Evolutionary conservation across 2,888 invertebrate species (phyloP), one percentile per base, ranked within the genome.

Genomic region (Dicycla oo): DNA sequence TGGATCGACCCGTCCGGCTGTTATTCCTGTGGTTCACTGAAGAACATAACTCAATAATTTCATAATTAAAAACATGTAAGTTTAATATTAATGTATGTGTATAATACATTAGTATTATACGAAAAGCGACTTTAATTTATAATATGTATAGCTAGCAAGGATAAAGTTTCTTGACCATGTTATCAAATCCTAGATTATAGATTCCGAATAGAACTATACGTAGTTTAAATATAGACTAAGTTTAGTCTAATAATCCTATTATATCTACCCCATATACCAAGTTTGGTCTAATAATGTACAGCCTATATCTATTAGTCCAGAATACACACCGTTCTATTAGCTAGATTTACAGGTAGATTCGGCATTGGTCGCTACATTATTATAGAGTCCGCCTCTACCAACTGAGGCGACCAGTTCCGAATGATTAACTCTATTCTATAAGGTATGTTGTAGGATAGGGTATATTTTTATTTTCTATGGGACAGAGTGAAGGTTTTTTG

Each of bases 371-470:
- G 47, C 47, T 63, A 49, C 34, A 20, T 51, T 69, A 65, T 68
- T 60, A 49, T 73, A 45, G 34, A 69, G 45, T 51, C 45, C 20
- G 53, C 40, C 23, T 60, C 57, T 49, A 51, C 20, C 61, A 60
- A 65, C 34, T 72, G 57, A 72, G 13, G 68, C 81, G 63, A 47
- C 13, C 20, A 63, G 40, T 72, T 69, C 45, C 65, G 10, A 70
- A 70, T 66, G 74, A 83, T 68, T 74, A 69, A 64, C 51, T 60
- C 65, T 60, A 63, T 70, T 71, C 51, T 57, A 66, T 61, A n/a
- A 0, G n/a, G 26, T 13, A 23, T 13, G 15, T 6, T 3, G 20
- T 47, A 23, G 15, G 40, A 67, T 40, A 54, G 54, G 26, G 23
- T 20, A 0, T 23, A 49, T 63, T 38, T 2, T 10, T 47, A 67